Evolutionary conservation across 2,888 invertebrate species (phyloP).

Genomic region (Tineola bisselliella): DNA sequence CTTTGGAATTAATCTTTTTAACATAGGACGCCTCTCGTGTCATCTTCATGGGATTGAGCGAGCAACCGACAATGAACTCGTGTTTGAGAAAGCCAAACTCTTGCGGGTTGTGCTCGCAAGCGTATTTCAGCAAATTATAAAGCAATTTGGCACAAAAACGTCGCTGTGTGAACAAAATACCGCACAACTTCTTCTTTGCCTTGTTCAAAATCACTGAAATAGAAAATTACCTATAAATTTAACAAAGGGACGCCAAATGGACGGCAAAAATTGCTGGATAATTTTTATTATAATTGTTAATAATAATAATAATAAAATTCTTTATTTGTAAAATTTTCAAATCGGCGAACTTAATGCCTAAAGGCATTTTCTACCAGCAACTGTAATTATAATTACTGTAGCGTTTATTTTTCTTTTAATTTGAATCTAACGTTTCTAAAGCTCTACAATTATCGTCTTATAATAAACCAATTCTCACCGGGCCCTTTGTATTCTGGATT

Average conservation of each 20-base stretch:
- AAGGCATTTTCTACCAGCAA: too few species aligned
- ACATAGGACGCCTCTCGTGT: constrained; percentile 64
- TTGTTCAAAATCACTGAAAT: constrained; percentile 25
- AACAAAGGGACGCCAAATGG: background rate
- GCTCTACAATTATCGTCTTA: too few species aligned
- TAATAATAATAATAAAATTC: too few species aligned
- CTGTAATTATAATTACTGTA: too few species aligned
- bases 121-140: constrained; percentile 71
- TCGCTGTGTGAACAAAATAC: constrained; percentile 77
- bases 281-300: too few species aligned
- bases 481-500: constrained; percentile 31
- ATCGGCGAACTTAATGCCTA: too few species aligned
- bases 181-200: constrained; percentile 63
- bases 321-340: too few species aligned
- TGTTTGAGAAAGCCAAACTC: constrained; percentile 70
- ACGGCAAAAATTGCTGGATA: too few species aligned
- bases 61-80: constrained; percentile 79
- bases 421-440: too few species aligned
- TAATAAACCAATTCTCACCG: constrained; percentile 11
- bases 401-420: too few species aligned
- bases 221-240: background rate
- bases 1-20: constrained; percentile 64
- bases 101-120: constrained; percentile 40
- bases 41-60: constrained; percentile 64
- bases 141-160: constrained; percentile 81